Base-by-base conservation (phyloP, 2,888 invertebrate genomes). In the Deilephila elpenor region DNA sequence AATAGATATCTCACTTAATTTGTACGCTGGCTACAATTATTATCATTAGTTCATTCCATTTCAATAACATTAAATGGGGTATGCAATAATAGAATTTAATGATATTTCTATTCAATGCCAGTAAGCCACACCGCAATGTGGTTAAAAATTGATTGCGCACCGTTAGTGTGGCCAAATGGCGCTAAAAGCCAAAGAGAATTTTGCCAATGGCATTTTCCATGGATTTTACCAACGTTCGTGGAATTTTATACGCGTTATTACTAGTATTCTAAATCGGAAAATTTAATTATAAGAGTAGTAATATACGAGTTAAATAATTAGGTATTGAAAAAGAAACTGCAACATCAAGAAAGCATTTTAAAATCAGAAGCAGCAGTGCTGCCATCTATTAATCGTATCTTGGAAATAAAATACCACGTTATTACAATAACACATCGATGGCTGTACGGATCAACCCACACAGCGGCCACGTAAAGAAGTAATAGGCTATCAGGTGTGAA, bases 21-120 rank as follows among this genome's bases (percentile, higher is more conserved):
- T 44, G 14, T 20, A 5, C 51, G 25, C 51, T 11, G 14, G 6
- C 25, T 25, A 51, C 25, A 67, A 67, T 51, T 64, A 29, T 51
- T 25, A 29, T 67, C 17, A 51, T 67, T 51, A 67, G 25, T 67
- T 20, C 67, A 67, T 51, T 44, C 51, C 6, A 67, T 67, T 67
- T 67, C 51, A 67, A 51, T 67, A 51, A 67, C 44, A 67, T 67
- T 8, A 64, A 64, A 44, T 51, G 20, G 25, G 44, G 44, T 44
- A 67, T 25, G 25, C 20, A 67, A 67, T 67, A 17, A 25, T 25
- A n/a, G 67, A 51, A 67, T 67, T 67, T 25, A 64, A 64, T 64
- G 37, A 51, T 67, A 67, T 67, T 51, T 67, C 67, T 51, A 67
- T 67, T 67, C 25, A 67, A 67, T 67, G 67, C 67, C 67, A 67